Conservation (phyloP, 2,888 invertebrate species). For the Rhogogaster chlorosoma region DNA sequence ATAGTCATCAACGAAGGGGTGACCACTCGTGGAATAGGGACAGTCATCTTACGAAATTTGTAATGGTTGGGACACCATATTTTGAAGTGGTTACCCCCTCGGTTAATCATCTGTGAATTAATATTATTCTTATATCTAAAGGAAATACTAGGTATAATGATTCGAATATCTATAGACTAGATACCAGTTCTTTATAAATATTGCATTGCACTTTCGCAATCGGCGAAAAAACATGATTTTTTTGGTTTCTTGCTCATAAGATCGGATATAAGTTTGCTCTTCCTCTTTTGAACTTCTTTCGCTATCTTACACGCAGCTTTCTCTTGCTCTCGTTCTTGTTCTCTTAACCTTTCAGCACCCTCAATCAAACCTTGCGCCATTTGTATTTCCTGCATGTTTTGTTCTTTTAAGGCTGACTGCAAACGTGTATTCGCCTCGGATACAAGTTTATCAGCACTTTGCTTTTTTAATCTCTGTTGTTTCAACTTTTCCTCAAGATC, state of each 20-base stretch:
- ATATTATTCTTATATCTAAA: too few species aligned
- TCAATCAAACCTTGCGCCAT: slow-evolving; percentile 29
- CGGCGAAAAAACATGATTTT: not conserved
- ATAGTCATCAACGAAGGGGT: too few species aligned
- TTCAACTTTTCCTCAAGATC: not conserved
- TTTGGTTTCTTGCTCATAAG: slow-evolving; percentile 10
- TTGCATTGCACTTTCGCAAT: slow-evolving; percentile 5
- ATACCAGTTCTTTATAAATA: too few species aligned
- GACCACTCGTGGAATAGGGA: too few species aligned
- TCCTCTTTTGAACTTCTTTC: not conserved
- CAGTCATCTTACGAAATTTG: too few species aligned
- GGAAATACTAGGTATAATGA: too few species aligned
- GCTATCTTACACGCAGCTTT: slow-evolving; percentile 7
- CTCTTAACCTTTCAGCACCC: slow-evolving; percentile 9
- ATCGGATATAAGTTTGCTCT: slow-evolving; percentile 6
- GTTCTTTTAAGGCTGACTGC: slow-evolving; percentile 24
- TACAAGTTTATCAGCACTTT: slow-evolving; percentile 19
- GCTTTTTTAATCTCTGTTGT: slow-evolving; percentile 17
- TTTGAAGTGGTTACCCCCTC: too few species aligned
- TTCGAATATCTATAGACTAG: slow-evolving; percentile 3
- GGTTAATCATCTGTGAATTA: too few species aligned
- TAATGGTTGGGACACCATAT: too few species aligned
- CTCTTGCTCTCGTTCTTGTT: slow-evolving; percentile 12
- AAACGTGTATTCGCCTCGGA: slow-evolving; percentile 14
- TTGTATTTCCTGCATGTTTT: slow-evolving; percentile 20